Conservation (phyloP, 2,797 vertebrate species). For the Aeoliscus strigatus region DNA sequence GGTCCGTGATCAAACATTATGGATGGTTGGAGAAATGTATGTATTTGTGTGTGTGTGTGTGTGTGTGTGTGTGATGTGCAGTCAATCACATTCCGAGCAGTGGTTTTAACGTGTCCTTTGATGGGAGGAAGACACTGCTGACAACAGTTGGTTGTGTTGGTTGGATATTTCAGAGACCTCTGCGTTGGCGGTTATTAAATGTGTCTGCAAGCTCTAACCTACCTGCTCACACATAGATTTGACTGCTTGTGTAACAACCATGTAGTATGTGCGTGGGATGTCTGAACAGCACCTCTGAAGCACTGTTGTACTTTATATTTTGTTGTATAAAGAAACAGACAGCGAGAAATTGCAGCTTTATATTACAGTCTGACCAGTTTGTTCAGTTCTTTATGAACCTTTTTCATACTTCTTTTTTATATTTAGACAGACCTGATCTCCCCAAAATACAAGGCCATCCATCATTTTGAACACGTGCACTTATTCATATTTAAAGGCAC, state of each 20-base stretch:
- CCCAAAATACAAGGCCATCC: too few species aligned
- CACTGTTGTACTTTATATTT: slow-evolving; percentile 15
- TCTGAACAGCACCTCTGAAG: slow-evolving; percentile 27
- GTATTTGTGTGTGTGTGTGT: slow-evolving; percentile 34
- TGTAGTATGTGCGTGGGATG: slow-evolving; percentile 51
- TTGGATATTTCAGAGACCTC: too few species aligned
- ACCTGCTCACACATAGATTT: slow-evolving; percentile 22
- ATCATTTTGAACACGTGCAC: too few species aligned
- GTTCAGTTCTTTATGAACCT: too few species aligned
- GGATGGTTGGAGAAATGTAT: slow-evolving; percentile 22
- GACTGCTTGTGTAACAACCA: slow-evolving; percentile 54
- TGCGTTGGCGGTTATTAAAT: too few species aligned
- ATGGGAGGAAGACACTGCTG: slow-evolving; percentile 20
- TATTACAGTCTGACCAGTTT: too few species aligned
- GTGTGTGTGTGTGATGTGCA: slow-evolving; percentile 16
- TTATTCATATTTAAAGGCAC: too few species aligned
- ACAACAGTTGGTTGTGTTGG: too few species aligned
- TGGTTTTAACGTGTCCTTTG: slow-evolving; percentile 29
- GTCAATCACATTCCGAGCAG: slow-evolving; percentile 33
- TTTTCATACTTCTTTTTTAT: background rate
- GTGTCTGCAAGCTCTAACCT: too few species aligned
- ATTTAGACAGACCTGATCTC: too few species aligned
- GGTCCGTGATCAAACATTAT: slow-evolving; percentile 4
- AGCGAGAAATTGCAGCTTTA: too few species aligned
- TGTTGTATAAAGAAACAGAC: background rate